Base-by-base conservation (phyloP, 2,888 invertebrate species). In the Spicauda simplicius region DNA sequence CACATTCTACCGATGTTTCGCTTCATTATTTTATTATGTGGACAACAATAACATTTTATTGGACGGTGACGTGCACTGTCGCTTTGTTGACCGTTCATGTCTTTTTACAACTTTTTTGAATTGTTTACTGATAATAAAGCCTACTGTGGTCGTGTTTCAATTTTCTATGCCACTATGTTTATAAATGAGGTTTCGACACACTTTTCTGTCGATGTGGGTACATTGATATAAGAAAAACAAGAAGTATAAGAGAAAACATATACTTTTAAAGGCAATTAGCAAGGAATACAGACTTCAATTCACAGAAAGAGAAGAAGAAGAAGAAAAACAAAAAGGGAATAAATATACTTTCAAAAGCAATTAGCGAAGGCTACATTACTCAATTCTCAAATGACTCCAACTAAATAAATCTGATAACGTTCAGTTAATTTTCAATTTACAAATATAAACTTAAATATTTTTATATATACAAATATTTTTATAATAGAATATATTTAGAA, bases 1-100 rank as follows among this genome's bases (percentile, higher is more conserved):
- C 62, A 71, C 64, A 52, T 63, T 64, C 59, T 55, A 67, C 64
- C 69, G 60, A 67, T 52, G 61, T 61, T 57, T 66, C 56, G 54
- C 37, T 53, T 65, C 50, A 67, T 61, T 55, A 55, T 55, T 63
- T 50, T 63, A 45, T 63, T 62, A 55, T 55, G 12, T 48, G 63
- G 63, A 50, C 54, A 63, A 55, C 63, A 63, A 63, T 55, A 41
- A 63, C 63, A 63, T 55, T 54, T 54, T 54, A 55, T 37, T 30
- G 55, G 45, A 37, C 55, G 19, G 33, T 52, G 52, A 61, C 50
- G 33, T 52, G 19, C 33, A 33, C n/a, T 30, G 16, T 33, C 50
- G 60, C 50, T 50, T 18, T 52, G 41, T 58, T 30, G 25, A 33
- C 18, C 25, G 50, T 18, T 10, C 10, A n/a, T 2, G n/a, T 45